Evolutionary conservation across 2,113 vertebrate genomes (phyloP).

Genomic region (Platichthys stellatus): DNA sequence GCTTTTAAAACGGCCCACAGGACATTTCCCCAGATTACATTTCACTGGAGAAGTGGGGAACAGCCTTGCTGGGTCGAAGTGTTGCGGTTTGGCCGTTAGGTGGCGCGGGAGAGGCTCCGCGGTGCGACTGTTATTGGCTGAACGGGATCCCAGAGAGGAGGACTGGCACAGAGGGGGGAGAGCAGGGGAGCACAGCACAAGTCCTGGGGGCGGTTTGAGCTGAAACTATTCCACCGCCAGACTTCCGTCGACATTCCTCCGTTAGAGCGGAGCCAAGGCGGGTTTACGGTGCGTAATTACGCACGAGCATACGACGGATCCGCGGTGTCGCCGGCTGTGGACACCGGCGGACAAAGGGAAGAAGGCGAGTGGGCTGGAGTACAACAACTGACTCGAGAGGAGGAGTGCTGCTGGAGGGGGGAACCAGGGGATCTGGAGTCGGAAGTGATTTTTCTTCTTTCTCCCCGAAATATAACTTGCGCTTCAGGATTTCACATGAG

Average conservation of each 20-base stretch:
- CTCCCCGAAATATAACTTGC: slow-evolving; percentile 52
- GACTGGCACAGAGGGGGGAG: slow-evolving; percentile 32
- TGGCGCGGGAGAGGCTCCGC: slow-evolving; percentile 51
- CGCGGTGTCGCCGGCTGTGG: slow-evolving; percentile 32
- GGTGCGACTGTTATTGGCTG: slow-evolving; percentile 24
- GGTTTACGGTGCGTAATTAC: slow-evolving; percentile 62
- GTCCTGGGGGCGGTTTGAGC: slow-evolving; percentile 51
- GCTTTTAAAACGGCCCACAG: slow-evolving; percentile 2
- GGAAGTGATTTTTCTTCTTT: slow-evolving; percentile 66
- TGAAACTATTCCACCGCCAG: slow-evolving; percentile 21
- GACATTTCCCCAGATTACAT: slow-evolving; percentile 39
- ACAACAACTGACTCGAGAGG: slow-evolving; percentile 23
- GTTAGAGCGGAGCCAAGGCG: slow-evolving; percentile 27
- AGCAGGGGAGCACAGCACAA: slow-evolving; percentile 51
- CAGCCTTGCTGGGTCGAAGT: background rate
- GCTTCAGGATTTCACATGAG: slow-evolving; percentile 24
- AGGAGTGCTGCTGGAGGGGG: slow-evolving; percentile 50
- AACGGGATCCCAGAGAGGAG: slow-evolving; percentile 63
- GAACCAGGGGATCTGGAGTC: slow-evolving; percentile 53
- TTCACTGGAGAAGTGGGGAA: slow-evolving; percentile 6
- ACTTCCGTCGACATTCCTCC: slow-evolving; percentile 40
- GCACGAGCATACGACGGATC: slow-evolving; percentile 35
- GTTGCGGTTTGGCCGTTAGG: slow-evolving; percentile 45
- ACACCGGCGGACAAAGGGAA: slow-evolving; percentile 67
- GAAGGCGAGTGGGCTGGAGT: slow-evolving; percentile 43